Evolutionary conservation across 2,113 vertebrate genomes (phyloP).

Genomic region (Urocolius indicus): DNA sequence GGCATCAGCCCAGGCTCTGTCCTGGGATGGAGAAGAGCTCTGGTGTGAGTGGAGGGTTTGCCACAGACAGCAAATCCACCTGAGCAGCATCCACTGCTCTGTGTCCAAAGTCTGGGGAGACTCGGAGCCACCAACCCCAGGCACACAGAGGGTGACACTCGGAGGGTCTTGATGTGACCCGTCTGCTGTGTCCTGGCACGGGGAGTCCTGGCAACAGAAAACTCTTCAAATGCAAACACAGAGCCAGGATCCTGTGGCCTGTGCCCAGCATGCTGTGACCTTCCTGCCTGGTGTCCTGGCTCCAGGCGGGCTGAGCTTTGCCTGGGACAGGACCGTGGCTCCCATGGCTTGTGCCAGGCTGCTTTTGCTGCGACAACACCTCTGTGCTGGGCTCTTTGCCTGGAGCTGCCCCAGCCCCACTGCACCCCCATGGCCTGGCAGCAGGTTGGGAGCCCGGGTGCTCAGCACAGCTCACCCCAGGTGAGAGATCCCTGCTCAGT

Average conservation of each 20-base stretch:
- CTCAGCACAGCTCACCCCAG: not conserved
- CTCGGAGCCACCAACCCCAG: not conserved
- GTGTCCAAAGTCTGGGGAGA: not conserved
- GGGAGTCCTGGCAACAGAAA: not conserved
- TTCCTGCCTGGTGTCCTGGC: accelerated
- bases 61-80: accelerated
- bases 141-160: not conserved
- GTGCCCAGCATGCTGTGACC: not conserved
- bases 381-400: not conserved
- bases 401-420: not conserved
- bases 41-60: not conserved
- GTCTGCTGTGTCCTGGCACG: not conserved
- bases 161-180: not conserved
- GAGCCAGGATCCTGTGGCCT: not conserved
- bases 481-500: not conserved
- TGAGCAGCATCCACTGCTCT: not conserved
- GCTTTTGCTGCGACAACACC: not conserved
- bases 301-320: not conserved
- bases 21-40: not conserved
- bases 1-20: not conserved
- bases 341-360: not conserved
- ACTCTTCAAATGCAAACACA: not conserved
- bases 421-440: not conserved
- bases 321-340: accelerated
- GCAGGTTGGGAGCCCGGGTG: not conserved